Evolutionary conservation across 2,113 vertebrate genomes (phyloP).

Genomic region (Nycticebus coucang): DNA sequence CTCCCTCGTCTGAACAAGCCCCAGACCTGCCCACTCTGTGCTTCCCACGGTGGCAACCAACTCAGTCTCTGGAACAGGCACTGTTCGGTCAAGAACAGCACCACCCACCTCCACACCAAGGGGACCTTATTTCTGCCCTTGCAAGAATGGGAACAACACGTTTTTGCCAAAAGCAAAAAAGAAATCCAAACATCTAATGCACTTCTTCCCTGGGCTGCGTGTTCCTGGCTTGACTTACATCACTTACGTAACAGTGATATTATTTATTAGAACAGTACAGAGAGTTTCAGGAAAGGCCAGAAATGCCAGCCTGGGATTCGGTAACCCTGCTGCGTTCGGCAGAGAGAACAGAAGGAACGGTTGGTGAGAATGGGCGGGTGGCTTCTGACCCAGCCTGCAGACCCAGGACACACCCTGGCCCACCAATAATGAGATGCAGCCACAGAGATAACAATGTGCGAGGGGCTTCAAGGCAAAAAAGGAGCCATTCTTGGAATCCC

Average conservation of each 20-base stretch:
- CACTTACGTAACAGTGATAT: slow-evolving; percentile 61
- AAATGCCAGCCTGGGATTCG: slow-evolving; percentile 54
- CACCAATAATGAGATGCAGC: neutral
- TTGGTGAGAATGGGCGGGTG: neutral
- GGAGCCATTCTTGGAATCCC: neutral
- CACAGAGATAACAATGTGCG: fast-evolving
- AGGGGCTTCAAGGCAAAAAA: neutral
- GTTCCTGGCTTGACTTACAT: slow-evolving; percentile 64
- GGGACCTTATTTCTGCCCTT: neutral
- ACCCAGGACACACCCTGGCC: neutral
- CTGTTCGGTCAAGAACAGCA: neutral
- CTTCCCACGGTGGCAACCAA: slow-evolving; percentile 40
- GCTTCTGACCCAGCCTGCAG: neutral
- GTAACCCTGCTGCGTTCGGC: neutral
- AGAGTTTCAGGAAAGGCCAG: slow-evolving; percentile 46
- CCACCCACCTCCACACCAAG: neutral
- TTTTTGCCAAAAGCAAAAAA: slow-evolving; percentile 63
- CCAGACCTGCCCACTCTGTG: neutral
- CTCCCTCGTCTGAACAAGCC: neutral
- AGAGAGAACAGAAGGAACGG: neutral
- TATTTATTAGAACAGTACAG: slow-evolving; percentile 61
- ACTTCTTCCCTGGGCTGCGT: slow-evolving; percentile 32
- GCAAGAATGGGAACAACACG: slow-evolving; percentile 26
- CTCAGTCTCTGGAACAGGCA: neutral
- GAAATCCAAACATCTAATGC: slow-evolving; percentile 54